Evolutionary conservation across 2,797 vertebrate species (phyloP).

Genomic region (Trichosurus vulpecula): DNA sequence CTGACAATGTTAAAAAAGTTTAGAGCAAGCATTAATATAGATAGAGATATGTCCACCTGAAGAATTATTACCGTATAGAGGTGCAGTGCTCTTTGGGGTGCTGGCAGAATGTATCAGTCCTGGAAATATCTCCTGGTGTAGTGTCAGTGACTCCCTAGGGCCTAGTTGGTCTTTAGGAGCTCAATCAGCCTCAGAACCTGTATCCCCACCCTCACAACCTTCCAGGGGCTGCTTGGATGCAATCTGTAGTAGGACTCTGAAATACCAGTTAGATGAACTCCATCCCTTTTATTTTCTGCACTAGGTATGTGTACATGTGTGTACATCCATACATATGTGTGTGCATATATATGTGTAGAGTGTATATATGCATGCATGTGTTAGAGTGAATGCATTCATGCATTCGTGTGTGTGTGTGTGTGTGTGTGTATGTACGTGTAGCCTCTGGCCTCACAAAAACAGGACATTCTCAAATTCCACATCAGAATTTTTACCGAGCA

Average conservation of each 20-base stretch:
- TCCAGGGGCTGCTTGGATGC: not conserved
- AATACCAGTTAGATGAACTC: not conserved
- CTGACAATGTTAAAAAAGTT: not conserved
- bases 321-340: rapidly evolving
- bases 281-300: not conserved
- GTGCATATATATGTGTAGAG: too few species aligned
- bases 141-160: not conserved
- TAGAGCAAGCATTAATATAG: not conserved
- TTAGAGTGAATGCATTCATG: too few species aligned
- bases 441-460: not conserved
- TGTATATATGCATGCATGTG: too few species aligned
- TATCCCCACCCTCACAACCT: not conserved
- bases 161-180: too few species aligned
- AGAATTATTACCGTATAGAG: not conserved
- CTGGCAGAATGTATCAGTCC: not conserved
- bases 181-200: not conserved
- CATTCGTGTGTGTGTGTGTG: too few species aligned
- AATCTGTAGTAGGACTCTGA: not conserved
- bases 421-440: not conserved
- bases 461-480: not conserved
- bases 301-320: not conserved
- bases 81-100: not conserved
- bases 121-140: not conserved
- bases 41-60: not conserved
- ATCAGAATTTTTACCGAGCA: slow-evolving; percentile 88